Conservation (phyloP, 2,888 invertebrate genomes). For the Syrphus vitripennis region DNA sequence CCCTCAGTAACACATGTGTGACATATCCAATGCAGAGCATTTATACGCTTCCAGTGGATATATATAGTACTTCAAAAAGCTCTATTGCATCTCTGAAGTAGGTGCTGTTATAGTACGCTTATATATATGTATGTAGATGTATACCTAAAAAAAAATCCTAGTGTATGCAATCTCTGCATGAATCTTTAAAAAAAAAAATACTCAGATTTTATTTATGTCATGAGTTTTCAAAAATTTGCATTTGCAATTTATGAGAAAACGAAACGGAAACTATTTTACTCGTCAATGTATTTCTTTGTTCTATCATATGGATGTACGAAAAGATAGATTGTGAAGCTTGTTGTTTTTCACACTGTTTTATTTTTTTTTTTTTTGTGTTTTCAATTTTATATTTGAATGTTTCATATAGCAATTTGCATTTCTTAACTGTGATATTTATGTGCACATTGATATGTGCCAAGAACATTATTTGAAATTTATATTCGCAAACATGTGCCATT, state of each 20-base stretch:
- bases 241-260: slow-evolving; percentile 64
- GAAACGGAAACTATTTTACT: slow-evolving; percentile 51
- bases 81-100: slow-evolving; percentile 7
- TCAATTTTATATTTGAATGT: slow-evolving; percentile 9
- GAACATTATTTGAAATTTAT: slow-evolving; percentile 8
- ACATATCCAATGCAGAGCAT: slow-evolving; percentile 44
- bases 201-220: slow-evolving; percentile 63
- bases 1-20: slow-evolving; percentile 46
- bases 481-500: slow-evolving; percentile 15
- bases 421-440: slow-evolving; percentile 16
- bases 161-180: slow-evolving; percentile 3
- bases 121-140: neutral
- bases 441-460: neutral
- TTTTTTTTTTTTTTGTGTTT: slow-evolving; percentile 11
- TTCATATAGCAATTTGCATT: slow-evolving; percentile 32
- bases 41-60: neutral
- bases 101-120: neutral
- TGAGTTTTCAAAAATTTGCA: slow-evolving; percentile 67
- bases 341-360: neutral
- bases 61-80: slow-evolving; percentile 45
- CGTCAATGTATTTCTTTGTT: slow-evolving; percentile 45
- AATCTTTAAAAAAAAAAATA: slow-evolving; percentile 6
- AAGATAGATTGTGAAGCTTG: neutral
- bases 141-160: neutral
- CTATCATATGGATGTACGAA: neutral